These are phyloP conservation scores for Himalopsyche phryganea DNA, from an alignment of 1,140 invertebrate genomes.

Conservation along the genomic window DNA sequence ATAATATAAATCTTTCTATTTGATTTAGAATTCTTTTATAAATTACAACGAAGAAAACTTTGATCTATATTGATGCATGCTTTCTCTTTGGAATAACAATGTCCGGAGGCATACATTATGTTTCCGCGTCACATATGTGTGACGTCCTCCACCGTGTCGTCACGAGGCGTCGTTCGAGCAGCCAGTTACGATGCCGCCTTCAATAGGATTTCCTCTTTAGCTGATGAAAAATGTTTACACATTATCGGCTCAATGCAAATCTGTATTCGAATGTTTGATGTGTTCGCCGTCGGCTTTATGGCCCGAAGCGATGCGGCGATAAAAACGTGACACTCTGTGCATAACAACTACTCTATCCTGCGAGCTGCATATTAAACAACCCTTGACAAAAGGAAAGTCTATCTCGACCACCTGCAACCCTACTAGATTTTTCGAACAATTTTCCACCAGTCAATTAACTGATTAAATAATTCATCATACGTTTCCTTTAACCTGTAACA, in stretches of 20 bases:
- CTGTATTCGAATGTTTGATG: constrained; percentile 34
- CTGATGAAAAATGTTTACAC: constrained; percentile 33
- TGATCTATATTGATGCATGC: no score
- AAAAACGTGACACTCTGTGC: constrained; percentile 26
- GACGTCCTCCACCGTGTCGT: background rate
- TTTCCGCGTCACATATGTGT: no score
- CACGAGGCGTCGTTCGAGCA: background rate
- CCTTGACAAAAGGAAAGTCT: constrained; percentile 10
- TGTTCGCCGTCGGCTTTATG: constrained; percentile 28
- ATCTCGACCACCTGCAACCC: background rate
- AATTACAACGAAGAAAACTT: no score
- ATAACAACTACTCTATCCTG: constrained; percentile 19
- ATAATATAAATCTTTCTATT: no score
- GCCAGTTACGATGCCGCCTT: constrained; percentile 1
- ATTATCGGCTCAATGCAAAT: constrained; percentile 33
- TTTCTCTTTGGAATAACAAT: no score
- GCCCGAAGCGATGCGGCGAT: constrained; percentile 17
- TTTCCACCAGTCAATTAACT: no score
- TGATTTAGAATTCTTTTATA: no score
- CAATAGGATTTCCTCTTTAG: constrained; percentile 2
- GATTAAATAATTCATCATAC: no score
- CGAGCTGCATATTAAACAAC: constrained; percentile 25
- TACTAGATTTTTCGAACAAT: no score
- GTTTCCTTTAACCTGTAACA: no score
- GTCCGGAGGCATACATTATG: no score